These are phyloP conservation scores for Spondyliosoma cantharus DNA, from an alignment of 2,797 vertebrate species.

Conservation along the genomic window DNA sequence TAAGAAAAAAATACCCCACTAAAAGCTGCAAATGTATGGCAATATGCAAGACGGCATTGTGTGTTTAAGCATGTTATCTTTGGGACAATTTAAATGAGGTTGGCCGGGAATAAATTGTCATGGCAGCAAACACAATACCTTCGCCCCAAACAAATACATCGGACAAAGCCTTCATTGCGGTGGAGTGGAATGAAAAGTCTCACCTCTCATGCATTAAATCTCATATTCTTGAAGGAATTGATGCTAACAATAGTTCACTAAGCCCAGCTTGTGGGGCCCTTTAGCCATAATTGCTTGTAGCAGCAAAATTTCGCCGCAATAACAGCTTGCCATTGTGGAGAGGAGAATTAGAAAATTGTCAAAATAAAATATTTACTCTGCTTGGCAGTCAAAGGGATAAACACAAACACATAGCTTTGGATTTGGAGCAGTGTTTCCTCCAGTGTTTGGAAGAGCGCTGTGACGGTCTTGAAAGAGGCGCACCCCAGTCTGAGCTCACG, in stretches of 20 bases:
- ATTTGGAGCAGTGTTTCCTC: conserved; percentile 42
- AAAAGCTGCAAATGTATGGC: conserved; percentile 38
- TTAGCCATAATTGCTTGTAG: conserved; percentile 80
- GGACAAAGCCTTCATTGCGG: conserved; percentile 66
- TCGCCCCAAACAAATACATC: conserved; percentile 67
- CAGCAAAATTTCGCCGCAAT: conserved; percentile 70
- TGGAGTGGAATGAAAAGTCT: conserved; percentile 74
- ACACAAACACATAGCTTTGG: conserved; percentile 46
- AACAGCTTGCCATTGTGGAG: conserved; percentile 73
- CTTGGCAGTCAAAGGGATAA: conserved; percentile 60
- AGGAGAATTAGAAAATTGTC: conserved; percentile 73
- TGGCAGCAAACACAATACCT: conserved; percentile 68
- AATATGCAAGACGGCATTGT: conserved; percentile 54
- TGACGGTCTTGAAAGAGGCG: conserved; percentile 25
- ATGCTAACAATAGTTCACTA: conserved; percentile 79
- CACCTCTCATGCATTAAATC: conserved; percentile 77
- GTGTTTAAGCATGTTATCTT: conserved; percentile 63
- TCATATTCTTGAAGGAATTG: conserved; percentile 76
- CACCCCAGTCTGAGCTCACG: conserved; percentile 14
- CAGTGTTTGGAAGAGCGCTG: conserved; percentile 27
- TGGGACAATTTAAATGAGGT: conserved; percentile 69
- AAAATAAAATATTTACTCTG: conserved; percentile 70
- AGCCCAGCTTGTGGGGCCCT: conserved; percentile 66
- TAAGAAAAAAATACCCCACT: not conserved
- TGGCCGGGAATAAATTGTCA: conserved; percentile 68